phyloP scores from a whole-genome alignment of 2,113 vertebrate species.

The Chiloscyllium plagiosum region DNA sequence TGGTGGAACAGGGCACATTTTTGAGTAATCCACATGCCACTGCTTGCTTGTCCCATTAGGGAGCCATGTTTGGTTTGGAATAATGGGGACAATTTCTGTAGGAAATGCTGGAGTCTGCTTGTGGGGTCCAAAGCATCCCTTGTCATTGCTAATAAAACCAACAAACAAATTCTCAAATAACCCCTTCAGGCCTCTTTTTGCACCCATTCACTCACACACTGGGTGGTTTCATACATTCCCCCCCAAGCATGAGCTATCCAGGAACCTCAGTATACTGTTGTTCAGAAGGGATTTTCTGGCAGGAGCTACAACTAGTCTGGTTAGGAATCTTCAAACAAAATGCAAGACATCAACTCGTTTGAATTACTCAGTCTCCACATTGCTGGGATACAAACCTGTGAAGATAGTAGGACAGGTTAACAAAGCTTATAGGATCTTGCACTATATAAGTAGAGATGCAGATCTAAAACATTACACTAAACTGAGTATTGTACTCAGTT shows the following conservation, averaged over 20 bases:
- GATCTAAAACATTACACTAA: no score
- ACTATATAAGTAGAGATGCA: no score
- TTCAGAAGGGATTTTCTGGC: neutral
- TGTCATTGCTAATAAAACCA: neutral
- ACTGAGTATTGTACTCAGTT: no score
- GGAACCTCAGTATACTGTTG: neutral
- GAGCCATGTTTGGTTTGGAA: neutral
- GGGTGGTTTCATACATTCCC: neutral
- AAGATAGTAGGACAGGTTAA: no score
- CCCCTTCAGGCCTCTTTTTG: neutral
- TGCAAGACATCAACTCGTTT: neutral
- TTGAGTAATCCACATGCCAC: neutral
- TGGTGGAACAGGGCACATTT: neutral
- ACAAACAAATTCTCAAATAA: neutral
- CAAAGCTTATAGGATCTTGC: no score
- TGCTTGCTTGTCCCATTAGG: neutral
- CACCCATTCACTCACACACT: neutral
- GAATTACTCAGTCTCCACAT: neutral
- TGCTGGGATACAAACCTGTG: neutral
- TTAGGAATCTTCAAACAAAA: neutral
- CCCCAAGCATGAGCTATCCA: neutral
- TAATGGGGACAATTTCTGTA: neutral
- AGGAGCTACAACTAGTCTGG: neutral
- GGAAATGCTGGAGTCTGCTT: neutral
- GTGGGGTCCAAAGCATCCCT: neutral